Evolutionary conservation across 2,113 vertebrate species (phyloP).

Genomic region (Chaetura pelagica): DNA sequence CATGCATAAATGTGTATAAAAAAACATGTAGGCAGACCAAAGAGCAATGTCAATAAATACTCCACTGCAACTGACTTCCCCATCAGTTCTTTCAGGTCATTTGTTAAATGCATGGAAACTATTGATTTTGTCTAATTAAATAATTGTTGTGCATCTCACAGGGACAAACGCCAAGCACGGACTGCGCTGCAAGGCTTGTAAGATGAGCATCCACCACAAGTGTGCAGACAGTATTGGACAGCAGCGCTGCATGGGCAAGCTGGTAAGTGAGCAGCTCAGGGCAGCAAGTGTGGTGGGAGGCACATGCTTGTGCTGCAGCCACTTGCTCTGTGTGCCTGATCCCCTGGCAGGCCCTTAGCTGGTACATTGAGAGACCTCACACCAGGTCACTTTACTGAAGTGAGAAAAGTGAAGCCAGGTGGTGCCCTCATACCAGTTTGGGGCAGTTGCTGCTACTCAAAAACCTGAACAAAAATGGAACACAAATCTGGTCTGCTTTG

Average conservation of each 20-base stretch:
- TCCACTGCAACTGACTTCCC: not conserved
- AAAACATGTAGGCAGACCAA: not conserved
- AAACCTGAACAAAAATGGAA: not conserved
- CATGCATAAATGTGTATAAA: rapidly evolving
- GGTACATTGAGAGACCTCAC: not conserved
- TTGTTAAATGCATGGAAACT: slow-evolving; percentile 56
- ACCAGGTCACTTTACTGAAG: not conserved
- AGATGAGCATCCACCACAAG: slow-evolving; percentile 98
- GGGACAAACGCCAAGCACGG: slow-evolving; percentile 92
- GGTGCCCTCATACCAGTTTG: not conserved
- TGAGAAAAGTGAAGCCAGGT: not conserved
- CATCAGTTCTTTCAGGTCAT: not conserved
- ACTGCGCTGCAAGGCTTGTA: slow-evolving; percentile 96
- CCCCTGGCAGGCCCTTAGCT: not conserved
- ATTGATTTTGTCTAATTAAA: slow-evolving; percentile 46
- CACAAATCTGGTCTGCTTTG: not conserved
- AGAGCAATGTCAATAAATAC: not conserved
- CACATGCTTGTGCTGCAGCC: not conserved
- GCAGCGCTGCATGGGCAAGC: slow-evolving; percentile 96
- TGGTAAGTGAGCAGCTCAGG: slow-evolving; percentile 81
- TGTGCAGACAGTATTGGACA: slow-evolving; percentile 88
- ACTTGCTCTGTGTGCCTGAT: not conserved
- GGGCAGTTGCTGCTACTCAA: not conserved
- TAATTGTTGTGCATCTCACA: slow-evolving; percentile 66
- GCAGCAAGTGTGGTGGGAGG: not conserved